Conservation (phyloP, 1,140 invertebrate genomes). For the Bombyx mori region ASM3026992v2 NC_085117.1:16454501-16455000, state of each 20-base stretch:
- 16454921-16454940: constrained; percentile 48
- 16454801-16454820: constrained; percentile 47
- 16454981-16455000: neutral
- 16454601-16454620: neutral
- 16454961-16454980: constrained; percentile 13
- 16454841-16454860: constrained; percentile 15
- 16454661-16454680: neutral
- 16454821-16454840: constrained; percentile 18
- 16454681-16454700: constrained; percentile 1
- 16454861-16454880: constrained; percentile 36
- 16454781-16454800: constrained; percentile 36
- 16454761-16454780: constrained; percentile 48
- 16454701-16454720: constrained; percentile 23
- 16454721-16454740: constrained; percentile 6
- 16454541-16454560: constrained; percentile 39
- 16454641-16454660: constrained; percentile 7
- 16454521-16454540: neutral
- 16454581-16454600: constrained; percentile 22
- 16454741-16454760: constrained; percentile 47
- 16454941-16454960: constrained; percentile 17
- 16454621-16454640: constrained; percentile 15
- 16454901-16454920: constrained; percentile 37
- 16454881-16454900: constrained; percentile 29
- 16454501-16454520: neutral
- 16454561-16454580: constrained; percentile 58